phyloP scores from a whole-genome alignment of 2,797 vertebrate species.

The Lagocephalus sceleratus region DNA sequence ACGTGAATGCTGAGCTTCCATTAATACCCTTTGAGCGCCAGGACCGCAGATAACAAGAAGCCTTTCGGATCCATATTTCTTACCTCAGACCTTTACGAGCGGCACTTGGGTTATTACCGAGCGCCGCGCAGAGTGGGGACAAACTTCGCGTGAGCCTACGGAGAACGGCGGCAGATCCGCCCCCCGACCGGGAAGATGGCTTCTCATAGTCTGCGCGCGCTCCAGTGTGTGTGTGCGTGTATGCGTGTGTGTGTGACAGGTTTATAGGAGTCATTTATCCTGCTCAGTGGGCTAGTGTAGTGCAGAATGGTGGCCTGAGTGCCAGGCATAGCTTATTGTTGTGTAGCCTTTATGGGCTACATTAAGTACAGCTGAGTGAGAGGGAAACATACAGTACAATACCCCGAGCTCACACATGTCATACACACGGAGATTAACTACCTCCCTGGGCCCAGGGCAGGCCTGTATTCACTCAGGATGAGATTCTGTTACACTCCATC shows the following conservation, averaged over 20 bases:
- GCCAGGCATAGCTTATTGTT: conserved; percentile 77
- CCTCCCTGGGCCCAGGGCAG: conserved; percentile 59
- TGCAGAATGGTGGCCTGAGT: conserved; percentile 75
- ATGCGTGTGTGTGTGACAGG: conserved; percentile 68
- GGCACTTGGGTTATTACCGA: conserved; percentile 41
- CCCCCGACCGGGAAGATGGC: conserved; percentile 54
- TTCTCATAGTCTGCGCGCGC: conserved; percentile 68
- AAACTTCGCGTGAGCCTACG: conserved; percentile 51
- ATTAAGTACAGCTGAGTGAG: conserved; percentile 81
- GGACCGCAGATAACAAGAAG: conserved; percentile 49
- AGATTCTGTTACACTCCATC: conserved; percentile 46
- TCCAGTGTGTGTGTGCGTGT: conserved; percentile 49
- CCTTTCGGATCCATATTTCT: conserved; percentile 52
- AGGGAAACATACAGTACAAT: conserved; percentile 77
- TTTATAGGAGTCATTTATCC: conserved; percentile 79
- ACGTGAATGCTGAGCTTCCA: conserved; percentile 39
- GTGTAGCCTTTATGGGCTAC: conserved; percentile 80
- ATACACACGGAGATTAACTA: conserved; percentile 75
- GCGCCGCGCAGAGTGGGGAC: conserved; percentile 42
- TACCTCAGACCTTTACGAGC: conserved; percentile 53
- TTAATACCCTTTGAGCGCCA: conserved; percentile 55
- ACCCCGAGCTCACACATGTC: conserved; percentile 76
- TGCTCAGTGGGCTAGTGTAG: conserved; percentile 76
- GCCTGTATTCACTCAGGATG: conserved; percentile 58
- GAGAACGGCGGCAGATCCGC: conserved; percentile 57